Conservation (phyloP, 1,140 invertebrate genomes). For the Aphis gossypii region DNA sequence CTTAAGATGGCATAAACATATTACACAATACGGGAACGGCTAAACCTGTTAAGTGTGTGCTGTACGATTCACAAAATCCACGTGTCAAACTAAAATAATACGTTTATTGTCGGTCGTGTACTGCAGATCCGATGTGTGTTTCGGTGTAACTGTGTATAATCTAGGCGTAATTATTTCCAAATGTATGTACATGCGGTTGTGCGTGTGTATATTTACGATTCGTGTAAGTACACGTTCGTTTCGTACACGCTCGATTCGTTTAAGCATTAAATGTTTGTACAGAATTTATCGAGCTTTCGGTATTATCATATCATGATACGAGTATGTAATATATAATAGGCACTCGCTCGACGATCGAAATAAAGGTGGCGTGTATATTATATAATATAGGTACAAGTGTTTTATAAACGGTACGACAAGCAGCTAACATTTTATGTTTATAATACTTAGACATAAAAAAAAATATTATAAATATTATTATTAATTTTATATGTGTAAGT, state of each 20-base stretch:
- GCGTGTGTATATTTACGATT: slow-evolving; percentile 8
- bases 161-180: background rate
- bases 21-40: too few species aligned
- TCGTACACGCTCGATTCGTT: background rate
- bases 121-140: background rate
- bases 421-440: background rate
- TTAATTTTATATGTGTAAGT: background rate
- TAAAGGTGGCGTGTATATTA: background rate
- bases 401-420: background rate
- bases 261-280: slow-evolving; percentile 6
- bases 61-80: background rate
- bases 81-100: background rate
- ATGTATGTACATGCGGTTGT: background rate
- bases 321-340: background rate
- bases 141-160: background rate
- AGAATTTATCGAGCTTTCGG: slow-evolving; percentile 3
- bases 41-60: background rate
- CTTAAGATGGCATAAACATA: background rate
- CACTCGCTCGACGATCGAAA: background rate
- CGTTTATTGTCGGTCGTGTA: background rate
- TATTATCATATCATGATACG: background rate
- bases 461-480: background rate
- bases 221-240: background rate
- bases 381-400: background rate
- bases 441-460: background rate